Percentiles rank a stretch among this genome's conserved stretches.
Conservation (phyloP, 1,140 invertebrate genomes). For the Drosophila persimilis region DNA sequence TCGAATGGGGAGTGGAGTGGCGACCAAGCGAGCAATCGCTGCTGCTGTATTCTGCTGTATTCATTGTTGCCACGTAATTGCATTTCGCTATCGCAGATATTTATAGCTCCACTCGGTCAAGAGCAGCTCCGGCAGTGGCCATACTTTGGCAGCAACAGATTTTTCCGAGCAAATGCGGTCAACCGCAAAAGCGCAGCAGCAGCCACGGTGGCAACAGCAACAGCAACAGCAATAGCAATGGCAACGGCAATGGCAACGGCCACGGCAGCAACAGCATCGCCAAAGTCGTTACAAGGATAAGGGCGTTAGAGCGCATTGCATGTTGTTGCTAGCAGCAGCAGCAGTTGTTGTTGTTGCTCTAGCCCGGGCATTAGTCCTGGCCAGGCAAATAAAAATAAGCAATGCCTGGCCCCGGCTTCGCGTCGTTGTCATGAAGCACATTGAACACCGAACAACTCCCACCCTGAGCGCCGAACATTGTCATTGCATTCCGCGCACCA, state of each 20-base stretch:
- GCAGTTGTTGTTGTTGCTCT: slow-evolving; percentile 17
- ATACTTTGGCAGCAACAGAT: slow-evolving; percentile 79
- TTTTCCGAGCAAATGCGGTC: slow-evolving; percentile 77
- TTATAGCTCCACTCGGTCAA: slow-evolving; percentile 80
- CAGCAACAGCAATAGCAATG: slow-evolving; percentile 74
- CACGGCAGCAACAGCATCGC: not conserved
- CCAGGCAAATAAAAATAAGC: slow-evolving; percentile 79
- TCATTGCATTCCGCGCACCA: slow-evolving; percentile 52
- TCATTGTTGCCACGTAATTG: slow-evolving; percentile 81
- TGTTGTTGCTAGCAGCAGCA: slow-evolving; percentile 24
- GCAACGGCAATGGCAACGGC: slow-evolving; percentile 42
- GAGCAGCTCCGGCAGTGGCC: slow-evolving; percentile 65
- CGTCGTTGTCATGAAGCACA: slow-evolving; percentile 63
- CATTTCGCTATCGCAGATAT: slow-evolving; percentile 81
- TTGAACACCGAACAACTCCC: slow-evolving; percentile 55
- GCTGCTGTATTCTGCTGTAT: slow-evolving; percentile 42
- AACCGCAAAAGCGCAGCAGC: slow-evolving; percentile 78
- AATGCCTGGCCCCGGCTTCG: slow-evolving; percentile 57
- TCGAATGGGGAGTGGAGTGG: slow-evolving; percentile 10
- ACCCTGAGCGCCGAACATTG: slow-evolving; percentile 49
- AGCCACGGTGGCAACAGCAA: slow-evolving; percentile 47
- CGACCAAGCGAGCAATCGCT: slow-evolving; percentile 65
- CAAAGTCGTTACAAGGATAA: slow-evolving; percentile 80
- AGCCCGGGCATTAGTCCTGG: slow-evolving; percentile 62
- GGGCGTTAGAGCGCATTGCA: slow-evolving; percentile 73